Conservation (phyloP, 2,113 vertebrate genomes). For the Caranx ignobilis region DNA sequence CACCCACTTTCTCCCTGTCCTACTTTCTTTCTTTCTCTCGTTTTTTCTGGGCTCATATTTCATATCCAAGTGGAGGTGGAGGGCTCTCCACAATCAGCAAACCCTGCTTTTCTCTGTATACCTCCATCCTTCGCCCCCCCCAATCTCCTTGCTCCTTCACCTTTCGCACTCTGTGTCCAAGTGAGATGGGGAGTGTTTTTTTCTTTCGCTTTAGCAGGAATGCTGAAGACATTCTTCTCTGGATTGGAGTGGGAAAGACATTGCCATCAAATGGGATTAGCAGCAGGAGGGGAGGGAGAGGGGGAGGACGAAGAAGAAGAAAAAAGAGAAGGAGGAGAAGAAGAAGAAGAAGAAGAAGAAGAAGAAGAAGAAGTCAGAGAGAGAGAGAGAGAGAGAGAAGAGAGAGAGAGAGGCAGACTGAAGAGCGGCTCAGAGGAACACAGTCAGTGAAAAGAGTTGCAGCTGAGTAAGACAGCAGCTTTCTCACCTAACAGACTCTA, state of each 20-base stretch:
- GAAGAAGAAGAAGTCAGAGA: conserved; percentile 33
- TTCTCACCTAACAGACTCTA: conserved; percentile 51
- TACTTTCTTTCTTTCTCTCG: conserved; percentile 48
- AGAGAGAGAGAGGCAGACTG: conserved; percentile 33
- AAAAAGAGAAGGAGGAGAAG: background rate
- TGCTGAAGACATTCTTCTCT: conserved; percentile 80
- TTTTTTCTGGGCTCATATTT: conserved; percentile 56
- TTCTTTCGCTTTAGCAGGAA: conserved; percentile 70
- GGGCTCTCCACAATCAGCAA: conserved; percentile 46
- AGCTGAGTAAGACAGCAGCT: conserved; percentile 32
- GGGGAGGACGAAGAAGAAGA: conserved; percentile 40
- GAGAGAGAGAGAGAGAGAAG: conserved; percentile 40
- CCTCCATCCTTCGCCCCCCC: conserved; percentile 51
- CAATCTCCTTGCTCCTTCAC: conserved; percentile 36
- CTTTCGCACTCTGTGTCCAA: conserved; percentile 19
- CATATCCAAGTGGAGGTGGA: conserved; percentile 56
- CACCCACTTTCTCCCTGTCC: conserved; percentile 63
- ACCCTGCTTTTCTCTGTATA: conserved; percentile 33
- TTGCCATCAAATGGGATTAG: conserved; percentile 83
- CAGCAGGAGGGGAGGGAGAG: conserved; percentile 70
- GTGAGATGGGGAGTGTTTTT: conserved; percentile 44
- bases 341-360: conserved; percentile 1
- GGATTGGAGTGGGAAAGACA: conserved; percentile 77
- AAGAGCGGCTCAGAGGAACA: conserved; percentile 31
- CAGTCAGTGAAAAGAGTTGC: conserved; percentile 37